These are phyloP conservation scores for Platyscapa corneri DNA, from an alignment of 1,140 invertebrate species.

Conservation along the genomic window DNA sequence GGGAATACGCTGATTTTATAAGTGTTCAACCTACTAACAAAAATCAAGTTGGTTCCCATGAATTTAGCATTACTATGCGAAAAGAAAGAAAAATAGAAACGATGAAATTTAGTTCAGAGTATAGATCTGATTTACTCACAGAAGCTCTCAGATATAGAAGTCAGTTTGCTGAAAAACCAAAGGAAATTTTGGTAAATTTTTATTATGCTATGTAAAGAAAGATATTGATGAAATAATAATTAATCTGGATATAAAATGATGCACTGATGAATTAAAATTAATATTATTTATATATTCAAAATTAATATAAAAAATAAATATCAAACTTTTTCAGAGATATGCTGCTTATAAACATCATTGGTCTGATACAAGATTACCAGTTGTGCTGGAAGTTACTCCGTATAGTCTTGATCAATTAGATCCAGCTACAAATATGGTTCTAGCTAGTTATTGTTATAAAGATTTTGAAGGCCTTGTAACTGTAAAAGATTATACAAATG, in stretches of 20 bases:
- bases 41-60: constrained; percentile 77
- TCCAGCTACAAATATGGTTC: constrained; percentile 83
- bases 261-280: too few relatives aligned
- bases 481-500: constrained; percentile 83
- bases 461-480: constrained; percentile 89
- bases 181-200: constrained; percentile 81
- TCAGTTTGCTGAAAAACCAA: constrained; percentile 86
- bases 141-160: constrained; percentile 89
- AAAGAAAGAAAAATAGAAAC: constrained; percentile 94
- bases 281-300: constrained; percentile 5
- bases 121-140: constrained; percentile 92
- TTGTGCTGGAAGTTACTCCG: constrained; percentile 91
- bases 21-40: constrained; percentile 80
- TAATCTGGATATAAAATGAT: too few relatives aligned
- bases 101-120: constrained; percentile 98
- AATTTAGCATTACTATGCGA: constrained; percentile 91
- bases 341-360: constrained; percentile 96
- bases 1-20: constrained; percentile 89
- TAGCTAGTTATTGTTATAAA: constrained; percentile 94
- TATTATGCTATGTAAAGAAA: neutral
- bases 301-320: neutral
- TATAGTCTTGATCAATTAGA: constrained; percentile 94
- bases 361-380: constrained; percentile 91
- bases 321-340: constrained; percentile 81
- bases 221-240: neutral